phyloP scores from a whole-genome alignment of 2,888 invertebrate species.

The Polyommatus icarus region DNA sequence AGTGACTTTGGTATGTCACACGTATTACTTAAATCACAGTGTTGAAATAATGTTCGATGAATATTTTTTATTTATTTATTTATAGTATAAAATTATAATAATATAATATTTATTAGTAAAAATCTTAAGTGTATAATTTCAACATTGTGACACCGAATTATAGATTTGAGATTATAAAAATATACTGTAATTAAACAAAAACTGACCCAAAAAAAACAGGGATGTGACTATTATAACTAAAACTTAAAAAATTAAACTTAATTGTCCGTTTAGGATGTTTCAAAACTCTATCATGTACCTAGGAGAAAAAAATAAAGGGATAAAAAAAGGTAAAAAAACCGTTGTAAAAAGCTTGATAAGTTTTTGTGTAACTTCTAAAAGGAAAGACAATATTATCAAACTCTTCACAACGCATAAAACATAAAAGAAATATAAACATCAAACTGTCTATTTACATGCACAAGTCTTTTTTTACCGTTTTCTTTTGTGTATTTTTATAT shows the following conservation, averaged over 20 bases:
- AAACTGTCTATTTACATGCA: neutral
- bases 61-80: neutral
- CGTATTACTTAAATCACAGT: neutral
- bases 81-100: neutral
- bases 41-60: neutral
- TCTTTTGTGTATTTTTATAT: neutral
- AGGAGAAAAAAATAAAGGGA: conserved; percentile 46
- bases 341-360: neutral
- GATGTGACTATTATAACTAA: conserved; percentile 69
- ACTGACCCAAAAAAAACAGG: conserved; percentile 41
- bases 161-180: conserved; percentile 32
- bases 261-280: conserved; percentile 37
- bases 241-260: conserved; percentile 43
- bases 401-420: neutral
- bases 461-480: neutral
- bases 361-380: neutral
- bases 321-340: conserved; percentile 38
- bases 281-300: conserved; percentile 78
- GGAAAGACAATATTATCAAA: neutral
- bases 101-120: neutral
- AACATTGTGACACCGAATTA: neutral
- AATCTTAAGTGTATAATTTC: neutral
- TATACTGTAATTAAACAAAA: conserved; percentile 31
- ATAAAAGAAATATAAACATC: neutral
- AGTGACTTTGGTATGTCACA: neutral